Evolutionary conservation across 2,888 invertebrate species (phyloP), one percentile per base, ranked within the genome.

Genomic region (Brachyptera putata): DNA sequence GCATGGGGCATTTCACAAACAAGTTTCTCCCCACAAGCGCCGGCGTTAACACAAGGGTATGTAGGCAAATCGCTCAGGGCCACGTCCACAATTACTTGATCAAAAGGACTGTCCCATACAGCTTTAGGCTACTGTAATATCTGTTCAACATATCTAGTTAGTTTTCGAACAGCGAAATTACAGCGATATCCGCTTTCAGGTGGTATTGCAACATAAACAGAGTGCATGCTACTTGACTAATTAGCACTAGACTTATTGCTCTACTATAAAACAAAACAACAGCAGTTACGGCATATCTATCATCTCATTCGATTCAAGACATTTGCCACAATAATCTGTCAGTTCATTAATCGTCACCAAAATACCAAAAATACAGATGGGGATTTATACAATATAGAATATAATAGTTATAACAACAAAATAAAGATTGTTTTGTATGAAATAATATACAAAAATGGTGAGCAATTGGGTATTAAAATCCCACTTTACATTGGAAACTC

Each of bases 381-480:
- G 46, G 46, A 46, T 46, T 46, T 24, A 46, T 41, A 41, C 21
- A 41, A 18, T 21, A 41, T 46, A 53, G 53, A 53, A 53, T 53
- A 53, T 53, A 53, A 34, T 53, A 53, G 53, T 53, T 22, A 58
- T 61, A 61, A 58, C 57, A 61, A 58, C 22, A 34, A 61, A 57
- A 61, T 41, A 58, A 61, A 61, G 50, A 61, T 37, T 37, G 53
- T 57, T 61, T 50, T 21, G 21, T 24, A 53, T 53, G 53, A 53
- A 53, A 53, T 53, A 61, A 57, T 58, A 53, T 58, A 58, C 57
- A 58, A 61, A 60, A 58, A 53, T 53, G 58, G 61, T 61, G 61
- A 61, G 61, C 61, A 58, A 61, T 58, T 56, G 58, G 61, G 56
- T 58, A 58, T 61, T 46, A 18, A 48, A 24, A 53, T 53, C 57